Percentiles rank a stretch among this genome's conserved stretches.
Conservation (phyloP, 2,797 vertebrate genomes). For the Pachyuromys duprasi region DNA sequence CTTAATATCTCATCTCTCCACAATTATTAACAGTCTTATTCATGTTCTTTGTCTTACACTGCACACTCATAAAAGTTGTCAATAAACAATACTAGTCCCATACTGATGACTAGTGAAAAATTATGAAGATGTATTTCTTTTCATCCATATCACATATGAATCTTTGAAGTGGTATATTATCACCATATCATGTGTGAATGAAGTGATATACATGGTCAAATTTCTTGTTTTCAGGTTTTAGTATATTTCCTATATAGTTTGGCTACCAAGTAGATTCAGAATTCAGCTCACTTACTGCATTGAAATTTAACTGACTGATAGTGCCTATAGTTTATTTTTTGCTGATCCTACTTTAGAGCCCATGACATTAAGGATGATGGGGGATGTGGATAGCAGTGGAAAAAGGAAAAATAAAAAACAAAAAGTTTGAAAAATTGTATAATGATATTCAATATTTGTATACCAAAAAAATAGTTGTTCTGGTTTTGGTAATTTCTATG, state of each 20-base stretch:
- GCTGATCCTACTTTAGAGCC: neutral
- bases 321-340: neutral
- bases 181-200: neutral
- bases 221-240: neutral
- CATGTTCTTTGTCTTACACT: neutral
- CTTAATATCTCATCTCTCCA: neutral
- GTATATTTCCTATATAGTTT: neutral
- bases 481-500: neutral
- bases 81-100: neutral
- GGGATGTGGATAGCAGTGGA: neutral
- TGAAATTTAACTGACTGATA: neutral
- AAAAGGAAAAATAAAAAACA: neutral
- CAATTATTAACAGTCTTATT: neutral
- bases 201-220: neutral
- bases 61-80: neutral
- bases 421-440: neutral
- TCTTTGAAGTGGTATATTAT: neutral
- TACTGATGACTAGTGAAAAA: neutral
- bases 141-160: neutral
- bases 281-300: neutral
- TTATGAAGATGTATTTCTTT: neutral
- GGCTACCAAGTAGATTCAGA: neutral
- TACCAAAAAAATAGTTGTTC: neutral
- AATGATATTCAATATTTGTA: neutral
- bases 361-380: neutral